phyloP scores from a whole-genome alignment of 2,113 vertebrate species.

The Microtus ochrogaster region DNA sequence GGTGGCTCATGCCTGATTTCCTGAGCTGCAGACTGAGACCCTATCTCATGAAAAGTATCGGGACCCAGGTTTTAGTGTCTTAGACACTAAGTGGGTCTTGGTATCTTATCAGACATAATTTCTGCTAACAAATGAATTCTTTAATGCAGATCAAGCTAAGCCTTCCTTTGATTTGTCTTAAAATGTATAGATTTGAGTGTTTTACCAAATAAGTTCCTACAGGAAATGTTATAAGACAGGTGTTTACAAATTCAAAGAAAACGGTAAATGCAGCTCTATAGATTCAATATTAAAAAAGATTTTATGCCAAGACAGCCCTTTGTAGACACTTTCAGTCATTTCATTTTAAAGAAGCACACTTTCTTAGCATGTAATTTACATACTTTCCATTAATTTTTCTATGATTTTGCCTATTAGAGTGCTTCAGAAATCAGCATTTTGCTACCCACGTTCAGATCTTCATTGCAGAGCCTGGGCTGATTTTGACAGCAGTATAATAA shows the following conservation, averaged over 20 bases:
- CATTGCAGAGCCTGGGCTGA: background rate
- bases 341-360: background rate
- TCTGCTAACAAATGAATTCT: background rate
- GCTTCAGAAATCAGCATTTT: constrained; percentile 50
- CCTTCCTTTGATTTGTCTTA: background rate
- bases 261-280: constrained; percentile 31
- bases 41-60: background rate
- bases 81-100: background rate
- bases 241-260: constrained; percentile 58
- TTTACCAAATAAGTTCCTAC: constrained; percentile 48
- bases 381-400: constrained; percentile 2
- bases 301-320: constrained; percentile 43
- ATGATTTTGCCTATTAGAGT: background rate
- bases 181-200: constrained; percentile 22
- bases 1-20: background rate
- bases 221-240: constrained; percentile 37
- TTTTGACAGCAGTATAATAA: constrained; percentile 28
- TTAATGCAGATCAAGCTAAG: constrained; percentile 19
- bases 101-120: constrained; percentile 18
- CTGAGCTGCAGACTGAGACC: background rate
- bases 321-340: background rate
- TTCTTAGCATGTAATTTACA: background rate
- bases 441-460: background rate
- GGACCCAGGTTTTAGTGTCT: background rate
- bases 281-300: constrained; percentile 65